phyloP scores from a whole-genome alignment of 2,113 vertebrate genomes.

The Kobus ellipsiprymnus region DNA sequence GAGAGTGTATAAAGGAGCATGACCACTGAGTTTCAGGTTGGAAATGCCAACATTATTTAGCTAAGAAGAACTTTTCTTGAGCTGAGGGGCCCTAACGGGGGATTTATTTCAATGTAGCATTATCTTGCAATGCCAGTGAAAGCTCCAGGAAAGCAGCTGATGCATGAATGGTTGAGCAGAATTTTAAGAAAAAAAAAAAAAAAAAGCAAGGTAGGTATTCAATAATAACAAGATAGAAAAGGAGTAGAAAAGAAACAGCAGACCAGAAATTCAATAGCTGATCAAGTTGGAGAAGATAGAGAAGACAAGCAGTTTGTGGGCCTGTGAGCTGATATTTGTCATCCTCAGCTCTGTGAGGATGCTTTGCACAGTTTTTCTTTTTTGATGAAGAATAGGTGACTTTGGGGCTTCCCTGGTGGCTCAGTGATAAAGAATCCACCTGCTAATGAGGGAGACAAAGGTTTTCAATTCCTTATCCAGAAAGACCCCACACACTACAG shows the following conservation, averaged over 20 bases:
- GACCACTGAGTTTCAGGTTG: not conserved
- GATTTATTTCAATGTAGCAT: not conserved
- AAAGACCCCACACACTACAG: not conserved
- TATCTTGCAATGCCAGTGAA: not conserved
- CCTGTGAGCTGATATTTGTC: not conserved
- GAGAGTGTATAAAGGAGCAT: not conserved
- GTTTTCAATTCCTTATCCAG: not conserved
- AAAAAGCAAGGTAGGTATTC: not conserved
- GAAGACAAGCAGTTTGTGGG: not conserved
- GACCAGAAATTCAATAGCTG: not conserved
- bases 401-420: not conserved
- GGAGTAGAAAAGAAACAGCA: not conserved
- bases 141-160: not conserved
- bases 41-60: not conserved
- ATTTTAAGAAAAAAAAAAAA: not conserved
- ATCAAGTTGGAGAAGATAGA: not conserved
- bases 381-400: not conserved
- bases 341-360: not conserved
- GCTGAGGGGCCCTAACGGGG: not conserved
- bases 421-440: not conserved
- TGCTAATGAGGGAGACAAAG: not conserved
- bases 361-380: not conserved
- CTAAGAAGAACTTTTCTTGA: not conserved
- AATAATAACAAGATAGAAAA: not conserved
- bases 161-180: not conserved